Evolutionary conservation across 1,140 invertebrate genomes (phyloP).

Genomic region (Akabosia matsudoensis): DNA sequence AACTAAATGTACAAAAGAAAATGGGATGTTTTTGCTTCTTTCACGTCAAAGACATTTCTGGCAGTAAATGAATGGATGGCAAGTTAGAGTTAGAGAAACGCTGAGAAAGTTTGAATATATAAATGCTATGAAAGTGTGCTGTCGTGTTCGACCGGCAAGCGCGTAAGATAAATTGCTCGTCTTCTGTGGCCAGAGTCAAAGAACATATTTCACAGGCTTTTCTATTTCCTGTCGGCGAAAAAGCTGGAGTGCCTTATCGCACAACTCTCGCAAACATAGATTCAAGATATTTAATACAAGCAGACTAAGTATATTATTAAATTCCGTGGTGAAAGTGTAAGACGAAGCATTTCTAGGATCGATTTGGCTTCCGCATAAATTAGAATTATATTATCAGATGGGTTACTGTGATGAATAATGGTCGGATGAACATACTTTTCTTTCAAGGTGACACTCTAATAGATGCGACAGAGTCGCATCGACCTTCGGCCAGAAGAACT

Average conservation of each 20-base stretch:
- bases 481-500: not conserved
- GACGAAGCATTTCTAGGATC: no score
- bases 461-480: not conserved
- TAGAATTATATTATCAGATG: not conserved
- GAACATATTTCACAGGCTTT: not conserved
- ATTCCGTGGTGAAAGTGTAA: no score
- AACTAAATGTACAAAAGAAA: no score
- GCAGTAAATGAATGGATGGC: no score
- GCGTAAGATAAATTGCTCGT: slow-evolving; percentile 13
- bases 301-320: not conserved
- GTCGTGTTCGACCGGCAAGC: no score
- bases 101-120: no score
- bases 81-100: no score
- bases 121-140: no score
- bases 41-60: no score
- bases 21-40: no score
- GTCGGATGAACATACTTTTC: not conserved
- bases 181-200: not conserved
- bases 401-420: not conserved
- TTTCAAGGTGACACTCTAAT: slow-evolving; percentile 8
- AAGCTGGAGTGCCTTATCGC: not conserved
- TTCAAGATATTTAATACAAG: not conserved
- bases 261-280: not conserved
- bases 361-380: slow-evolving; percentile 4
- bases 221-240: not conserved